phyloP scores from a whole-genome alignment of 2,888 invertebrate species.

The Scelioninae gen. 2 region DNA sequence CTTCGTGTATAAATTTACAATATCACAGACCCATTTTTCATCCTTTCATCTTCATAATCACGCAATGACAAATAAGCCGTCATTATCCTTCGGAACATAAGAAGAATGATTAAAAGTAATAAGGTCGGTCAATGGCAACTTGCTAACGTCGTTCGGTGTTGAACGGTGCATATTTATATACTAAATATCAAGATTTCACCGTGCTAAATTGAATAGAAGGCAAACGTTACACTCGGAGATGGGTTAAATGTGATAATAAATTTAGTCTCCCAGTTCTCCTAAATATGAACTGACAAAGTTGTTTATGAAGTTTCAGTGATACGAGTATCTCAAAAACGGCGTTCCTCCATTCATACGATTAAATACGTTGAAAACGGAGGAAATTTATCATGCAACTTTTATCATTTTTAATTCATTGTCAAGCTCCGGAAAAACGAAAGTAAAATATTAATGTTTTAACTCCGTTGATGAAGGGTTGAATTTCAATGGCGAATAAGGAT shows the following conservation, averaged over 20 bases:
- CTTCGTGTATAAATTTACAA: too few relatives aligned
- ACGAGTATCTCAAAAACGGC: constrained; percentile 38
- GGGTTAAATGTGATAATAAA: constrained; percentile 51
- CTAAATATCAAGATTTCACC: constrained; percentile 41
- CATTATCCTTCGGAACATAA: constrained; percentile 29
- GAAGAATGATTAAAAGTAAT: constrained; percentile 44
- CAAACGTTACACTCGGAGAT: constrained; percentile 28
- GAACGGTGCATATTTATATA: constrained; percentile 43
- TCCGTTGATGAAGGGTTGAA: neutral
- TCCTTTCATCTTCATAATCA: too few relatives aligned
- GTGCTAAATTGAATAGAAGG: constrained; percentile 49
- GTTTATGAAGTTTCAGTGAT: constrained; percentile 41
- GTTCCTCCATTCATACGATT: constrained; percentile 33
- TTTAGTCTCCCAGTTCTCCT: constrained; percentile 48
- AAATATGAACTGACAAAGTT: constrained; percentile 44
- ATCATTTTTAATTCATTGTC: too few relatives aligned
- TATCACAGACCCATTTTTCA: too few relatives aligned
- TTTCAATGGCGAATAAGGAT: neutral
- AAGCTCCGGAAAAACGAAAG: too few relatives aligned
- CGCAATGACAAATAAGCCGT: constrained; percentile 42
- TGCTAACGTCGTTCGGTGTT: constrained; percentile 30
- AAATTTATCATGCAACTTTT: too few relatives aligned
- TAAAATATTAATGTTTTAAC: neutral
- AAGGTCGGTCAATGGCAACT: constrained; percentile 44
- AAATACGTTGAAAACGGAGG: too few relatives aligned